phyloP scores from a whole-genome alignment of 2,113 vertebrate species.

The Psittacus erithacus region DNA sequence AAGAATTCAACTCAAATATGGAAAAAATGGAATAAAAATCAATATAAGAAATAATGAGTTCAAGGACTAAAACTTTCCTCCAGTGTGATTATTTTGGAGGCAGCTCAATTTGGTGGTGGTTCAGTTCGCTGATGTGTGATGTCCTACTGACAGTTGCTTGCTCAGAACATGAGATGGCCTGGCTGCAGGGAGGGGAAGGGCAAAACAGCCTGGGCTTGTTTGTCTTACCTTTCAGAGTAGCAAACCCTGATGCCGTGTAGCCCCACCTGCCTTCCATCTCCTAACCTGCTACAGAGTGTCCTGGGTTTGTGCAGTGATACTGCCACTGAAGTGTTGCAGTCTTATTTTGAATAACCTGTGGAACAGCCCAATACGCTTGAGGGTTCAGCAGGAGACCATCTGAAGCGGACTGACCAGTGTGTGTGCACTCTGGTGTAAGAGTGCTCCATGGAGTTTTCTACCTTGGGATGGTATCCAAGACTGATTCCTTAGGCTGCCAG shows the following conservation, averaged over 20 bases:
- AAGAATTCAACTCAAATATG: neutral
- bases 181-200: neutral
- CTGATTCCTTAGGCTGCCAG: neutral
- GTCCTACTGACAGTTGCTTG: neutral
- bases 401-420: too few relatives aligned
- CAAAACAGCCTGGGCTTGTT: neutral
- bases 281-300: neutral
- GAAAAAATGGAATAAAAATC: neutral
- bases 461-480: rapidly evolving
- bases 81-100: constrained; percentile 11
- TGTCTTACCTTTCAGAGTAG: neutral
- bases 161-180: neutral
- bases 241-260: neutral
- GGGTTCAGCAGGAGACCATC: too few relatives aligned
- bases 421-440: neutral
- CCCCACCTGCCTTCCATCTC: neutral
- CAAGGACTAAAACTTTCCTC: neutral
- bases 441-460: neutral
- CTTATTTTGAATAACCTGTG: too few relatives aligned
- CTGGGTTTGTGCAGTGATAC: too few relatives aligned
- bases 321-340: too few relatives aligned
- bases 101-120: neutral
- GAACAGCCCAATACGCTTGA: too few relatives aligned
- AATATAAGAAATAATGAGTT: neutral
- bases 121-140: neutral